phyloP scores from a whole-genome alignment of 2,888 invertebrate species.

The Spatulosminthurus flaviceps region DNA sequence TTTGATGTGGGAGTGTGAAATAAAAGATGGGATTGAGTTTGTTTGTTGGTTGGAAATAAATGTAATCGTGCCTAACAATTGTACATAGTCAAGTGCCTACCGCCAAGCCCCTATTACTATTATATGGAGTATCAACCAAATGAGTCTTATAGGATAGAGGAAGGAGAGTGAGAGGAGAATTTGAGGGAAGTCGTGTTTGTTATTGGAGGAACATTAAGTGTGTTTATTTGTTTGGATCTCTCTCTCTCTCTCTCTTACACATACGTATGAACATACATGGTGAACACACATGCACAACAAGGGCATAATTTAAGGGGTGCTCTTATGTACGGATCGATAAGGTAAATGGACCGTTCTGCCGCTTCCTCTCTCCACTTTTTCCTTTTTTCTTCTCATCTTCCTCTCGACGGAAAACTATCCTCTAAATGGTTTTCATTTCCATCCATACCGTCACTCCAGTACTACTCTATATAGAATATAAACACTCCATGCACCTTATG shows the following conservation, averaged over 20 bases:
- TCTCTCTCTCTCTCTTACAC: too few relatives aligned
- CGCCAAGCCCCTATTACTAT: neutral
- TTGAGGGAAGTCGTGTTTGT: conserved; percentile 45
- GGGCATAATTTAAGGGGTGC: conserved; percentile 40
- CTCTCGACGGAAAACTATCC: conserved; percentile 19
- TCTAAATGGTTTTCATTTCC: conserved; percentile 42
- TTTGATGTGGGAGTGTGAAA: conserved; percentile 49
- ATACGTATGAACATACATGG: neutral
- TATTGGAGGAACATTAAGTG: conserved; percentile 45
- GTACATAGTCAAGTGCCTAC: neutral
- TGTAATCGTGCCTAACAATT: neutral
- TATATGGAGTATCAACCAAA: neutral
- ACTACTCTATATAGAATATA: too few relatives aligned
- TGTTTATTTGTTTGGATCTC: conserved; percentile 42
- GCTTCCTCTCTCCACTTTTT: conserved; percentile 39
- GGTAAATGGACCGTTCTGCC: conserved; percentile 48
- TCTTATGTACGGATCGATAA: conserved; percentile 42
- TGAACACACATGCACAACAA: conserved; percentile 26
- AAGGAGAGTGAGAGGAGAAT: conserved; percentile 35
- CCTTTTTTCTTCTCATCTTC: conserved; percentile 25
- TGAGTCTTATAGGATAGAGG: conserved; percentile 9
- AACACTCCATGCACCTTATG: neutral
- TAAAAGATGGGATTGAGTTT: conserved; percentile 46
- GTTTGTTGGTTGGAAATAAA: conserved; percentile 12
- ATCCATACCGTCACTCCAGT: too few relatives aligned